Conservation (phyloP, 1,140 invertebrate species). For the Atta cephalotes region DNA sequence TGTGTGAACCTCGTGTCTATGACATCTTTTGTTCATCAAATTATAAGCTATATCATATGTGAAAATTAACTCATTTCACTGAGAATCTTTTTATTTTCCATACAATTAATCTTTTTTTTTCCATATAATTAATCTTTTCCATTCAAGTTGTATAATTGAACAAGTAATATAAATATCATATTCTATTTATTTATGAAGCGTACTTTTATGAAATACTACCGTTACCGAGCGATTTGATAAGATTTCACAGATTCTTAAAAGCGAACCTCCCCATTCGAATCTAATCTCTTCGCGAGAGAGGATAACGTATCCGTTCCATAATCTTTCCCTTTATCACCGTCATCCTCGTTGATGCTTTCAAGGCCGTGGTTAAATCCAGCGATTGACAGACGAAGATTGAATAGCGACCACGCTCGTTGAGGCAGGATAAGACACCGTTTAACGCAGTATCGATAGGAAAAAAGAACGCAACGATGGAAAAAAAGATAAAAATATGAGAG, state of each 20-base stretch:
- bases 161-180: not conserved
- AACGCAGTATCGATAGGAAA: constrained; percentile 42
- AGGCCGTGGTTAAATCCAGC: constrained; percentile 55
- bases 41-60: too few species aligned
- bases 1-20: too few species aligned
- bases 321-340: constrained; percentile 61
- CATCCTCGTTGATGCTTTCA: constrained; percentile 54
- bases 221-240: constrained; percentile 21
- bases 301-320: constrained; percentile 36
- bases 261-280: constrained; percentile 37
- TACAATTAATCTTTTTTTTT: not conserved
- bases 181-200: constrained; percentile 9
- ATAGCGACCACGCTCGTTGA: constrained; percentile 34
- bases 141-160: not conserved
- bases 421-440: constrained; percentile 51
- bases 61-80: too few species aligned
- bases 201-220: not conserved
- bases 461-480: constrained; percentile 52
- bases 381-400: constrained; percentile 65
- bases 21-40: too few species aligned
- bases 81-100: not conserved
- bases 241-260: constrained; percentile 34
- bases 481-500: constrained; percentile 5
- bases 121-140: too few species aligned
- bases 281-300: constrained; percentile 41